A percentile compares a stretch with the other conserved stretches of the same genome.
These are phyloP conservation scores for Acanthaster planci DNA, from an alignment of 35 echinoderm and acorn worm species.

Conservation along the genomic window DNA sequence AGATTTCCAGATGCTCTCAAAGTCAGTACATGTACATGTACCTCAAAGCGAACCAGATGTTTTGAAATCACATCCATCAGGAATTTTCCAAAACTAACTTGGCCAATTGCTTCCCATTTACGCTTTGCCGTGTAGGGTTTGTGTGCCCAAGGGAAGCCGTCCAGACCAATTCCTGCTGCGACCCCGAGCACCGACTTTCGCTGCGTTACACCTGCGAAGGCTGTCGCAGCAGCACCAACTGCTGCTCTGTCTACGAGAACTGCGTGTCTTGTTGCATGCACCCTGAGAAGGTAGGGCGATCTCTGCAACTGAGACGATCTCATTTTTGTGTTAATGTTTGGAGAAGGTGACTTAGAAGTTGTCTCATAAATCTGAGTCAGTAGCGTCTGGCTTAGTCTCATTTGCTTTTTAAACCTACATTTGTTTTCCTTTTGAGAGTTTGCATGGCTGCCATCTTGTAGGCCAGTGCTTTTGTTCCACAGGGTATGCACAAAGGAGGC, in stretches of 20 bases:
- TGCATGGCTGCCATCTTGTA: too few relatives aligned
- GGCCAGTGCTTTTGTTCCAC: too few relatives aligned
- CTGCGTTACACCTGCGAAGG: constrained; percentile 66
- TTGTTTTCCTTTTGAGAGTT: too few relatives aligned
- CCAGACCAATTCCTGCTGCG: constrained; percentile 72
- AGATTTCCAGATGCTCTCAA: neutral
- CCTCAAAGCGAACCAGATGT: too few relatives aligned
- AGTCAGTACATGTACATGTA: neutral
- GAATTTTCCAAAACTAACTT: too few relatives aligned
- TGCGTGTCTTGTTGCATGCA: constrained; percentile 97
- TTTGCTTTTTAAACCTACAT: too few relatives aligned
- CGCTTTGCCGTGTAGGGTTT: constrained; percentile 46
- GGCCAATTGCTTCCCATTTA: too few relatives aligned
- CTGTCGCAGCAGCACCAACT: constrained; percentile 69
- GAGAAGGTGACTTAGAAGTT: neutral
- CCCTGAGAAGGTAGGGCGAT: constrained; percentile 82
- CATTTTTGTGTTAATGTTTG: neutral
- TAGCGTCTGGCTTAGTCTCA: too few relatives aligned
- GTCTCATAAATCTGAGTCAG: too few relatives aligned
- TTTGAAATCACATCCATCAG: too few relatives aligned
- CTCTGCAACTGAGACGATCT: neutral
- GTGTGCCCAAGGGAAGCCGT: constrained; percentile 72
- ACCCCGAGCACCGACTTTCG: constrained; percentile 39
- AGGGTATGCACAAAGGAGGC: too few relatives aligned
- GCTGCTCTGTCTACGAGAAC: constrained; percentile 87